Evolutionary conservation across 2,113 vertebrate species (phyloP).

Genomic region (Peromyscus maniculatus): DNA sequence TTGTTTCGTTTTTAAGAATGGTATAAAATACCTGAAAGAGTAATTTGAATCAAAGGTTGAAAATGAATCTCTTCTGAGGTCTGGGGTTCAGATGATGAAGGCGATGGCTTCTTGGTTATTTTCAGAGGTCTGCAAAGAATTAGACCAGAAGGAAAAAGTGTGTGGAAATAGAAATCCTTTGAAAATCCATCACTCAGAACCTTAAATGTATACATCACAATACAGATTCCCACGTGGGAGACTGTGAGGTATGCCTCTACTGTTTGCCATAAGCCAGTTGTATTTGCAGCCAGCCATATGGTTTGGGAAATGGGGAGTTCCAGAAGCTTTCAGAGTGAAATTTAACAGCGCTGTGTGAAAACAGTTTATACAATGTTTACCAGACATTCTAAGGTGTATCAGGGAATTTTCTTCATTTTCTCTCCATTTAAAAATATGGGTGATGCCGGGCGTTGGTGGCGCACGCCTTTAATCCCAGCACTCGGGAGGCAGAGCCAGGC

Average conservation of each 20-base stretch:
- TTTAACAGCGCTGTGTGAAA: slow-evolving; percentile 57
- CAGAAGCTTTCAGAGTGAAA: slow-evolving; percentile 65
- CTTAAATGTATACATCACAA: slow-evolving; percentile 52
- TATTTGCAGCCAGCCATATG: slow-evolving; percentile 74
- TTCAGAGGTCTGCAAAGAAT: slow-evolving; percentile 28
- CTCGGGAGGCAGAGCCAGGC: too few species aligned
- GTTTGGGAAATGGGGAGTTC: slow-evolving; percentile 65
- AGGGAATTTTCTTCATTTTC: background rate
- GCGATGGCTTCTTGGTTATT: background rate
- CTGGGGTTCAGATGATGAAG: background rate
- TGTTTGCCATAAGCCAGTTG: slow-evolving; percentile 67
- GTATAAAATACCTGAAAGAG: background rate
- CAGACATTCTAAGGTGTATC: slow-evolving; percentile 37
- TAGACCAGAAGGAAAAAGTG: background rate
- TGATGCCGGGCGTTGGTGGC: too few species aligned
- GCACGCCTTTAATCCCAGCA: too few species aligned
- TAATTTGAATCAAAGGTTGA: background rate
- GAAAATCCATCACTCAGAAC: slow-evolving; percentile 21
- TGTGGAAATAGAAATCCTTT: slow-evolving; percentile 36
- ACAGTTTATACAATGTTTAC: slow-evolving; percentile 52
- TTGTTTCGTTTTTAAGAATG: background rate
- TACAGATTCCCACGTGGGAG: slow-evolving; percentile 64
- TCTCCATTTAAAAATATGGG: background rate
- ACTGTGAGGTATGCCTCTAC: slow-evolving; percentile 60
- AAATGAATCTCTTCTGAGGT: slow-evolving; percentile 19